phyloP scores from a whole-genome alignment of 2,888 invertebrate species.

The Iselma pallidipennis region DNA sequence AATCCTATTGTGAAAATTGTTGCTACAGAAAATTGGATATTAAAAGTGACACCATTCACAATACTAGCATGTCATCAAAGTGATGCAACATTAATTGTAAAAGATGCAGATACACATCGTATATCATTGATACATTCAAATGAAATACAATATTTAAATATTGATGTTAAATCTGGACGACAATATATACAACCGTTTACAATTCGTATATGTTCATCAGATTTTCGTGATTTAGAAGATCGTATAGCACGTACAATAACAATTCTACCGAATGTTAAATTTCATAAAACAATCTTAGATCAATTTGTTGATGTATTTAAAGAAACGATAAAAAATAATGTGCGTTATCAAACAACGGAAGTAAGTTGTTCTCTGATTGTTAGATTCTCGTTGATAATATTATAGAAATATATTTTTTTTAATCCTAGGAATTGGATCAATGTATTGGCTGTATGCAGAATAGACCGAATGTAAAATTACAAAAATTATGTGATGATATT shows the following conservation, averaged over 20 bases:
- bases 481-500: slow-evolving; percentile 67
- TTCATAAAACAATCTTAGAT: slow-evolving; percentile 79
- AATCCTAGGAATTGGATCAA: slow-evolving; percentile 69
- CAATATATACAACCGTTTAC: slow-evolving; percentile 64
- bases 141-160: slow-evolving; percentile 81
- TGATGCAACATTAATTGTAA: slow-evolving; percentile 76
- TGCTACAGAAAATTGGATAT: slow-evolving; percentile 85
- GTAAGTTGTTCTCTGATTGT: slow-evolving; percentile 16
- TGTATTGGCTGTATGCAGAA: slow-evolving; percentile 90
- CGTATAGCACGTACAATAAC: slow-evolving; percentile 69
- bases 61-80: slow-evolving; percentile 77
- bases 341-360: slow-evolving; percentile 57
- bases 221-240: slow-evolving; percentile 77
- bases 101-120: slow-evolving; percentile 72
- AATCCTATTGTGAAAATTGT: slow-evolving; percentile 72
- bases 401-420: neutral
- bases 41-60: slow-evolving; percentile 77
- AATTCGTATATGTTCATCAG: slow-evolving; percentile 76
- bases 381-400: neutral
- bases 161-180: slow-evolving; percentile 72
- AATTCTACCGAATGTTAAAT: slow-evolving; percentile 70
- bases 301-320: slow-evolving; percentile 84
- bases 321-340: slow-evolving; percentile 72
- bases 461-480: slow-evolving; percentile 76
- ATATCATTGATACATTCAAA: slow-evolving; percentile 70